These are phyloP conservation scores for Heliocidaris tuberculata DNA, from an alignment of 35 echinoderm and acorn worm species.

Conservation along the genomic window DNA sequence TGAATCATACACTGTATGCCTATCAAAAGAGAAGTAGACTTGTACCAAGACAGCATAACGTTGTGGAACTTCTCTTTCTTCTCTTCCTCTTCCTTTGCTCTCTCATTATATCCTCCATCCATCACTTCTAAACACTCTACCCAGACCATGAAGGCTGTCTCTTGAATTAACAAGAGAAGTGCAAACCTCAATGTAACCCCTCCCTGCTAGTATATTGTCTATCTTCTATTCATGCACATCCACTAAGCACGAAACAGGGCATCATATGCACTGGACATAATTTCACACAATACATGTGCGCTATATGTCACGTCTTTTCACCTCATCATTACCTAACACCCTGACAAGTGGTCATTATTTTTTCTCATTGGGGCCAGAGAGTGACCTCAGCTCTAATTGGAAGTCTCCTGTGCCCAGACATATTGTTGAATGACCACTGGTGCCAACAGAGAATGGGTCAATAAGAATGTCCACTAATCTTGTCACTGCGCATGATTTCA, in stretches of 20 bases:
- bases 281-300: neutral
- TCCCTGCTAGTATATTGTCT: neutral
- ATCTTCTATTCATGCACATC: neutral
- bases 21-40: too few relatives aligned
- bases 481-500: neutral
- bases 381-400: neutral
- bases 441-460: neutral
- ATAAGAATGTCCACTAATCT: neutral
- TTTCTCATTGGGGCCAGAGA: neutral
- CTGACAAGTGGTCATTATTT: conserved; percentile 3
- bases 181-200: neutral
- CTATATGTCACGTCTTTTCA: neutral
- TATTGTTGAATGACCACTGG: neutral
- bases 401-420: neutral
- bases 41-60: neutral
- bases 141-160: neutral
- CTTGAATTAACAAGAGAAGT: neutral
- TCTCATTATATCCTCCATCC: neutral
- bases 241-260: too few relatives aligned
- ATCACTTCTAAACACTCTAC: neutral
- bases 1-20: too few relatives aligned
- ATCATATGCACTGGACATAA: neutral
- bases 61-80: neutral
- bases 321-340: neutral
- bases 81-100: neutral